A percentile compares a stretch with the other conserved stretches of the same genome.
phyloP scores from a whole-genome alignment of 2,113 vertebrate species.

The Mionectes macconnelli region DNA sequence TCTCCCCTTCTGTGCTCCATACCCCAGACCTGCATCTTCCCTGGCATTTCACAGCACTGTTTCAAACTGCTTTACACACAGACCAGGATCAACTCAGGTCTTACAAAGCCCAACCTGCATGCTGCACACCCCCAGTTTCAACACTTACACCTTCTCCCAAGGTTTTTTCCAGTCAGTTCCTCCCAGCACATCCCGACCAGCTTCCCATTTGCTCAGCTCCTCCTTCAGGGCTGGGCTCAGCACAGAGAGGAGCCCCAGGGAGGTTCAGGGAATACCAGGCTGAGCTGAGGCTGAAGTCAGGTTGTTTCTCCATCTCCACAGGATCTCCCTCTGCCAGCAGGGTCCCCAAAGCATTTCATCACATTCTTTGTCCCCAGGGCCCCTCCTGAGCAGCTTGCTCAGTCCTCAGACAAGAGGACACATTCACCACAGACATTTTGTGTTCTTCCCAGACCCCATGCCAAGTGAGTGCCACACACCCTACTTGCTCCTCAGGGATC shows the following conservation, averaged over 20 bases:
- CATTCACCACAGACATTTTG: not conserved
- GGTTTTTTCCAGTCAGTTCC: not conserved
- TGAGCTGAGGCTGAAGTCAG: not conserved
- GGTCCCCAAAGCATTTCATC: not conserved
- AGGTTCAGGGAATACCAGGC: fast-evolving
- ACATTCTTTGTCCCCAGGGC: not conserved
- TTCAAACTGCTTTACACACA: not conserved
- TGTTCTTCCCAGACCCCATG: not conserved
- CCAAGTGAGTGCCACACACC: not conserved
- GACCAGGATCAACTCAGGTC: not conserved
- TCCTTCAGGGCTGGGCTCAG: not conserved
- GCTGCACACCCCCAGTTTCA: fast-evolving
- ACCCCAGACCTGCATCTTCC: not conserved
- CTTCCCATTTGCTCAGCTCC: not conserved
- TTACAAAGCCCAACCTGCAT: not conserved
- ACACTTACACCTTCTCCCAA: not conserved
- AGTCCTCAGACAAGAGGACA: not conserved
- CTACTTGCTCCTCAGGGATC: not conserved
- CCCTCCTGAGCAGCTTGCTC: not conserved
- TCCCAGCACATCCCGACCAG: not conserved
- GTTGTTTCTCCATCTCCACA: not conserved
- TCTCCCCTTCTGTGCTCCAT: not conserved
- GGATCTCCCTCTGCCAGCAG: not conserved
- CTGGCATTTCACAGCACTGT: not conserved
- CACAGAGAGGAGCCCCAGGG: not conserved